Base-by-base conservation (phyloP, 2,113 vertebrate species). In the Mionectes macconnelli region DNA sequence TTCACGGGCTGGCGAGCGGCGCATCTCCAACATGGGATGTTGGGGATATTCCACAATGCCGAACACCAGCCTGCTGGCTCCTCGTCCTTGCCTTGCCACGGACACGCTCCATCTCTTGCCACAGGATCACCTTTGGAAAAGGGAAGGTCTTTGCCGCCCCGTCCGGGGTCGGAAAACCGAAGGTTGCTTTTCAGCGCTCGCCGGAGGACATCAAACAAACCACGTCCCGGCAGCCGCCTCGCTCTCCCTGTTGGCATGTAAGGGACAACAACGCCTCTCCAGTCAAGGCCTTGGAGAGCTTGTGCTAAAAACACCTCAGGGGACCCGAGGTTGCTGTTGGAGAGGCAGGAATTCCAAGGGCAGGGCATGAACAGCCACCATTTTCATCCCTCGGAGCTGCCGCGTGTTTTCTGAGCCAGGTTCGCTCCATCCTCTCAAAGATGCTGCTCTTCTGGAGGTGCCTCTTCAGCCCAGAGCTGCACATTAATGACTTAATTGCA, bases 31-130 rank as follows among this genome's bases (percentile, higher is more conserved):
- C n/a, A n/a, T n/a, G n/a, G n/a, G n/a, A n/a, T n/a, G n/a, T n/a
- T n/a, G n/a, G n/a, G n/a, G n/a, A n/a, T n/a, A n/a, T 10, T 45
- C 28, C 66, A 2, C 0, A 1, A 8, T 6, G 0, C 22, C 4
- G 17, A 49, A 28, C 70, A 21, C 6, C 28, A 27, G 1, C 12
- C 3, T 16, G 2, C 22, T 8, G 18, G 15, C 23, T 13, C 7
- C 1, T 7, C 14, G 27, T 3, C 44, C n/a, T 40, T 28, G 13
- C 35, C 19, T 52, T 12, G 10, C 18, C 30, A 7, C 1, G 1
- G 1, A 7, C 2, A 3, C 0, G 0, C 60, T 53, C 35, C 44
- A 10, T 4, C 45, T 49, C 31, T 39, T 59, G 6, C 60, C 1
- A 0, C 10, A 15, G 63, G 3, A n/a, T 56, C 24, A 2, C 8